Percentiles rank a stretch among this genome's conserved stretches.
phyloP scores from a whole-genome alignment of 2,888 invertebrate genomes.

The Harpagoxenus sublaevis region DNA sequence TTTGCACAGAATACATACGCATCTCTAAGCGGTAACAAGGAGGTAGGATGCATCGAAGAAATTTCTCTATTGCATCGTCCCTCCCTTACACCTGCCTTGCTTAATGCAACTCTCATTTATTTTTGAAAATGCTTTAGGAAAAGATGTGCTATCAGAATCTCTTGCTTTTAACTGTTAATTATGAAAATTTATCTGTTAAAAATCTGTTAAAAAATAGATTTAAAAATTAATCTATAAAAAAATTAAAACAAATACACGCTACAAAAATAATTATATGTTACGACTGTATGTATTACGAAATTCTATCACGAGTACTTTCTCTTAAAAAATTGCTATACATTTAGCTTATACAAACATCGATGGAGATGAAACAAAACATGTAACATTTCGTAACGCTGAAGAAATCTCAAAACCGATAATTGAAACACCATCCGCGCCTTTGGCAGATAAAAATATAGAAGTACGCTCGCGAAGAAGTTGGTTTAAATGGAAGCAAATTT shows the following conservation, averaged over 20 bases:
- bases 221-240: too few species aligned
- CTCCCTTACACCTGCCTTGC: background rate
- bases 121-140: conserved; percentile 3
- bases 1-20: conserved; percentile 69
- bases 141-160: background rate
- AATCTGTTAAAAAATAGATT: too few species aligned
- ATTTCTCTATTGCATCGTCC: conserved; percentile 56
- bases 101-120: background rate
- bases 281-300: background rate
- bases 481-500: conserved; percentile 44
- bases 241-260: background rate
- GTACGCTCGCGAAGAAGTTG: background rate
- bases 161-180: background rate
- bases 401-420: conserved; percentile 40
- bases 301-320: background rate
- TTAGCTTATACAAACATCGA: conserved; percentile 43
- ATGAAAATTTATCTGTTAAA: background rate
- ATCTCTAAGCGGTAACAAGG: conserved; percentile 69
- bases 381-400: conserved; percentile 35
- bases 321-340: conserved; percentile 2
- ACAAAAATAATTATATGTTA: background rate
- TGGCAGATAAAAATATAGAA: conserved; percentile 42
- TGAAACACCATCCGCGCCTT: conserved; percentile 26
- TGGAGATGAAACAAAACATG: conserved; percentile 28
- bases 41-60: conserved; percentile 75